Evolutionary conservation across 2,888 invertebrate genomes (phyloP).

Genomic region (Temnothorax ravouxi): DNA sequence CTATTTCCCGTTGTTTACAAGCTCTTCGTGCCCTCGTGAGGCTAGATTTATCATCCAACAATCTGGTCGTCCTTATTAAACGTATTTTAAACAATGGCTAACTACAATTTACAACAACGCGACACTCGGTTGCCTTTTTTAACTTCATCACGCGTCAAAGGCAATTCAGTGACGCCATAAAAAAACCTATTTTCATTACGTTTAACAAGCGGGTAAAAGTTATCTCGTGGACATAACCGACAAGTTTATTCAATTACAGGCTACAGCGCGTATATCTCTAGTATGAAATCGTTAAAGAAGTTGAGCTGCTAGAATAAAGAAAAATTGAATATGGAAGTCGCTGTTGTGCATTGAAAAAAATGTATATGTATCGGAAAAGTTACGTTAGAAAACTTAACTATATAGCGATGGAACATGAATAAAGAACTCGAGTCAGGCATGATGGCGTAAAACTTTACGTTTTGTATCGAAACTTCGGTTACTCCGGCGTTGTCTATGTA

Average conservation of each 20-base stretch:
- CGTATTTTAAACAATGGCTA: constrained; percentile 24
- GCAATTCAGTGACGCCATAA: constrained; percentile 11
- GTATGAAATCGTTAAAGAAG: neutral
- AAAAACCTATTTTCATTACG: constrained; percentile 21
- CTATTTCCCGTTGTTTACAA: constrained; percentile 65
- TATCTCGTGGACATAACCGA: neutral
- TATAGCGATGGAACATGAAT: constrained; percentile 5
- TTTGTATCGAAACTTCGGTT: constrained; percentile 15
- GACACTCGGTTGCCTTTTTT: neutral
- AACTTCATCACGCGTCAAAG: neutral
- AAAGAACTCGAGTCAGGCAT: neutral
- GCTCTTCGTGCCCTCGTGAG: constrained; percentile 31
- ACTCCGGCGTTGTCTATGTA: neutral
- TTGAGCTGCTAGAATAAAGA: neutral
- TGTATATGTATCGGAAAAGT: constrained; percentile 23
- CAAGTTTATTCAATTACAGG: constrained; percentile 23
- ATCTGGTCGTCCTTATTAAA: constrained; percentile 62
- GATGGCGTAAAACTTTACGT: constrained; percentile 19
- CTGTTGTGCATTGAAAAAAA: neutral
- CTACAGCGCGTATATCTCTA: neutral
- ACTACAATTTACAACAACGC: neutral
- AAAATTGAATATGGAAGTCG: neutral
- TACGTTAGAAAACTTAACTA: constrained; percentile 6
- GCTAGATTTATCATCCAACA: constrained; percentile 68
- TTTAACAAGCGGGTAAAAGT: constrained; percentile 22